Percentiles rank a stretch among this genome's conserved stretches.
phyloP scores from a whole-genome alignment of 2,797 vertebrate species.

The Gymnothorax reevesii region DNA sequence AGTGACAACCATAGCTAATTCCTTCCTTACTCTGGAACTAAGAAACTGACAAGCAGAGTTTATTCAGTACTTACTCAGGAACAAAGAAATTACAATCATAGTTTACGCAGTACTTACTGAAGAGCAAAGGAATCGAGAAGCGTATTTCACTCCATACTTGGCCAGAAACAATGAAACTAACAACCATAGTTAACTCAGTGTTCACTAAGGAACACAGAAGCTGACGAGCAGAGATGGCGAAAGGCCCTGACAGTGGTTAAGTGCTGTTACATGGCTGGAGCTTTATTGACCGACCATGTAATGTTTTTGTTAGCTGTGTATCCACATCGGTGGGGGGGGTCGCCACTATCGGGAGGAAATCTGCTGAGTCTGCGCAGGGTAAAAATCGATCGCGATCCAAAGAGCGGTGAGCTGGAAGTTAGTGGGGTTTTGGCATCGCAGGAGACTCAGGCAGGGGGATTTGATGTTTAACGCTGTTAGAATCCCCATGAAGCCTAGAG shows the following conservation, averaged over 20 bases:
- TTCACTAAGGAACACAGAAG: no score
- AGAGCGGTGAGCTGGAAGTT: slow-evolving; percentile 38
- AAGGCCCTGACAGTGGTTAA: slow-evolving; percentile 43
- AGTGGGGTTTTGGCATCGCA: slow-evolving; percentile 59
- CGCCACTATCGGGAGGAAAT: slow-evolving; percentile 59
- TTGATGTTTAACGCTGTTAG: slow-evolving; percentile 57
- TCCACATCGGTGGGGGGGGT: slow-evolving; percentile 61
- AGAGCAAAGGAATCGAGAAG: no score
- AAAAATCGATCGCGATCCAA: slow-evolving; percentile 66
- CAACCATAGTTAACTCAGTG: no score
- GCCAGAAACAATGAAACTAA: no score
- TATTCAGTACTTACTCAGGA: no score
- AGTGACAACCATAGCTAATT: no score
- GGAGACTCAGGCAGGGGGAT: slow-evolving; percentile 50
- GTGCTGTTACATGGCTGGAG: slow-evolving; percentile 59
- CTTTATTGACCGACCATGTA: slow-evolving; percentile 63
- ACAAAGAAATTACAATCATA: no score
- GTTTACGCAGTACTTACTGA: no score
- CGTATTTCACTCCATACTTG: no score
- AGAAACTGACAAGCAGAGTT: no score
- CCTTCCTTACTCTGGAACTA: no score
- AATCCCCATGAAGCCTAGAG: slow-evolving; percentile 28
- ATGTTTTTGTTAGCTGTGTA: slow-evolving; percentile 53
- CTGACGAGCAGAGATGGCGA: no score
- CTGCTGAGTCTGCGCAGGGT: slow-evolving; percentile 67